phyloP scores from a whole-genome alignment of 2,113 vertebrate species.

The Apeltes quadracus region DNA sequence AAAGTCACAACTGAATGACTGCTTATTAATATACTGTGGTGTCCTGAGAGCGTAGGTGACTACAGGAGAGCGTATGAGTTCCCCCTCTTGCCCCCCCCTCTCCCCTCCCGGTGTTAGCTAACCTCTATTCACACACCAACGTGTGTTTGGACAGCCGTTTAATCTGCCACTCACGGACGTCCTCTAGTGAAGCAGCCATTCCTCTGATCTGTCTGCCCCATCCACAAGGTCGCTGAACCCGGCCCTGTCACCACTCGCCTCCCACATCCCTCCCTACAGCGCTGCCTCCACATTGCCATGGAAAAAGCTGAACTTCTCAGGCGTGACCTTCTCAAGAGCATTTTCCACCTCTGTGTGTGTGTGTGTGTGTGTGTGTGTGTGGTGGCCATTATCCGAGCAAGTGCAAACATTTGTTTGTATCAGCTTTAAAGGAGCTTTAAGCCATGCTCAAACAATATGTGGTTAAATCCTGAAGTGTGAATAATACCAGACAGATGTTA shows the following conservation, averaged over 20 bases:
- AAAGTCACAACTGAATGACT: constrained; percentile 19
- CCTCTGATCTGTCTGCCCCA: constrained; percentile 75
- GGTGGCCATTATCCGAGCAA: constrained; percentile 30
- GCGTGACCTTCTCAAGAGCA: constrained; percentile 76
- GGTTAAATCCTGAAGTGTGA: background rate
- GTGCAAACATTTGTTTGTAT: constrained; percentile 31
- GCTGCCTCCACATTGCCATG: constrained; percentile 68
- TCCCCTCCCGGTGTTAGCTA: constrained; percentile 53
- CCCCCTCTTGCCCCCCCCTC: constrained; percentile 37
- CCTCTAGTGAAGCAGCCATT: constrained; percentile 67
- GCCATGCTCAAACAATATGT: background rate
- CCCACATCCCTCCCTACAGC: constrained; percentile 58
- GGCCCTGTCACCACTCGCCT: constrained; percentile 77
- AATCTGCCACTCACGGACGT: constrained; percentile 77
- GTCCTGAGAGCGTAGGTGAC: constrained; percentile 13
- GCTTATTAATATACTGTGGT: background rate
- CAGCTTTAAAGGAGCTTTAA: constrained; percentile 18
- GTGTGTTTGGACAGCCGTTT: constrained; percentile 73
- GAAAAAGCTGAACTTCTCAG: constrained; percentile 75
- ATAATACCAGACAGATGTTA: background rate
- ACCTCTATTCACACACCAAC: constrained; percentile 70
- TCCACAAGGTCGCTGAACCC: constrained; percentile 60
- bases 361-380: constrained; percentile 13
- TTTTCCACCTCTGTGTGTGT: constrained; percentile 74
- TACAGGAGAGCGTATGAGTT: constrained; percentile 31